Evolutionary conservation across 2,888 invertebrate species (phyloP), one percentile per base, ranked within the genome.

Genomic region (Corythucha ciliata): DNA sequence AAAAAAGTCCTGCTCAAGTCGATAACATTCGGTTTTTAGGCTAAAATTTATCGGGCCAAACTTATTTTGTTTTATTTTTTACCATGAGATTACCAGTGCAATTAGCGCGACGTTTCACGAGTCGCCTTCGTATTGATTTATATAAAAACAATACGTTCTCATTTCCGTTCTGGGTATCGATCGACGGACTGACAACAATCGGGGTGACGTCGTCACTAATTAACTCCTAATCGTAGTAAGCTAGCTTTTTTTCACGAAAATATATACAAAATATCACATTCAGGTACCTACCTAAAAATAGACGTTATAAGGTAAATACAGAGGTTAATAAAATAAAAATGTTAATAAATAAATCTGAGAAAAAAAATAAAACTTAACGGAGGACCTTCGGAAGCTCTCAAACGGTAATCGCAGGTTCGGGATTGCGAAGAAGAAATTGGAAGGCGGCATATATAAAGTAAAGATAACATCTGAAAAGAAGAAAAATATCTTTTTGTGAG

Each of bases 381-480:
- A 50, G 44, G 50, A 50, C 50, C 50, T 16, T 20, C 26, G 50
- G 50, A 50, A 50, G 50, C 44, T 52, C 48, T 54, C 34, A 54
- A 39, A 56, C 54, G 33, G 56, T 48, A 48, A 56, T 53, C 22
- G 56, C 52, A 20, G 56, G 54, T 47, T 48, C 37, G 14, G 48
- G 56, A 25, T 56, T 54, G 36, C 48, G 51, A 22, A 53, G 50
- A 34, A 56, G 56, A 52, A 56, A 56, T 46, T 56, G 56, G 51
- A 56, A 56, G 50, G 56, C 53, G 48, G 54, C 44, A 49, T 56
- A 56, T 54, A 56, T 56, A 46, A 56, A 52, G 52, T 56, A 56
- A 44, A 56, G 44, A 54, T 56, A 56, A n/a, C n/a, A n/a, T 44
- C 50, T 50, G 44, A 33, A 34, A 44, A 20, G 10, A 34, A 21